These are phyloP conservation scores for Phylloscopus trochilus DNA, from an alignment of 2,113 vertebrate genomes.

Conservation along the genomic window DNA sequence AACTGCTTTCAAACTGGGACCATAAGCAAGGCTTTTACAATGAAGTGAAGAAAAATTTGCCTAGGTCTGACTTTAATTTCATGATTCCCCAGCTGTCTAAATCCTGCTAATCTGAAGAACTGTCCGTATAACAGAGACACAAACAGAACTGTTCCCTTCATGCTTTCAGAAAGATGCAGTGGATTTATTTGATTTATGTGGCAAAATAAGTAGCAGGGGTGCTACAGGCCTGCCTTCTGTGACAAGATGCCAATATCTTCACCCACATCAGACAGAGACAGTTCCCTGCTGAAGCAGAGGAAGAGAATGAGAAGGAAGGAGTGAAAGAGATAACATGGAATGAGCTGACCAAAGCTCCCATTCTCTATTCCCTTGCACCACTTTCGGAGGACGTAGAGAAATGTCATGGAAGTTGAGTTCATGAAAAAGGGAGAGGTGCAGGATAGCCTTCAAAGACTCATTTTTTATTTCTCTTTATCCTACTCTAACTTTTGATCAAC, in stretches of 20 bases:
- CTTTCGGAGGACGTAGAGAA: neutral
- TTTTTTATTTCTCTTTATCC: neutral
- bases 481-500: neutral
- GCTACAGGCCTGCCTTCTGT: neutral
- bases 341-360: neutral
- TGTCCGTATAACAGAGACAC: neutral
- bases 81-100: neutral
- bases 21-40: neutral
- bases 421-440: rapidly evolving
- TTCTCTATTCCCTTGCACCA: rapidly evolving
- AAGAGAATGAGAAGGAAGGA: neutral
- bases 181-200: rapidly evolving
- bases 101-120: neutral
- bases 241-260: neutral
- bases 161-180: neutral
- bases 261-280: rapidly evolving
- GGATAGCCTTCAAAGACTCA: neutral
- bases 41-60: neutral
- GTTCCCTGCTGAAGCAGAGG: neutral
- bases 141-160: neutral
- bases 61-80: neutral
- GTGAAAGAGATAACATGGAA: rapidly evolving
- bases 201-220: rapidly evolving
- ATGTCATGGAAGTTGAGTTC: neutral
- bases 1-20: neutral